phyloP scores from a whole-genome alignment of 2,888 invertebrate genomes.

The Nephrotoma appendiculata region DNA sequence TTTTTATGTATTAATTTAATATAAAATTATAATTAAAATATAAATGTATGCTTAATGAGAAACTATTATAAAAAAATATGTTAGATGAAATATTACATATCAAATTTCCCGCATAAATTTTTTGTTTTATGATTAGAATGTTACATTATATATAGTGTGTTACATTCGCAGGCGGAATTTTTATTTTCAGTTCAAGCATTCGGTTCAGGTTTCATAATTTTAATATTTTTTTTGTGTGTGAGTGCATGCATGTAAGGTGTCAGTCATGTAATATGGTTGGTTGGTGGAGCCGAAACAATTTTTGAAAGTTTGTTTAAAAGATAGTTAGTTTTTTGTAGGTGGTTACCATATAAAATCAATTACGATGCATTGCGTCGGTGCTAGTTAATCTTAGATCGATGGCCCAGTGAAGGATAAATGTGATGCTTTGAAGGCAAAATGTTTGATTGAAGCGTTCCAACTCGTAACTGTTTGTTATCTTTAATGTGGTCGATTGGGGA shows the following conservation, averaged over 20 bases:
- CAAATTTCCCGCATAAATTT: neutral
- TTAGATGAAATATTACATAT: neutral
- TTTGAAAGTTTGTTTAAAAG: neutral
- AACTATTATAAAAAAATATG: neutral
- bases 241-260: neutral
- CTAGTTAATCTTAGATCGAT: too few species aligned
- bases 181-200: neutral
- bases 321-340: too few species aligned
- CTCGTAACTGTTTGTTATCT: too few species aligned
- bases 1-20: neutral
- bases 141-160: neutral
- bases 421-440: too few species aligned
- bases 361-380: too few species aligned
- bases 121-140: neutral
- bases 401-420: too few species aligned
- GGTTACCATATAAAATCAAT: too few species aligned
- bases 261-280: neutral
- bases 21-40: neutral
- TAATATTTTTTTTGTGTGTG: neutral
- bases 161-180: neutral
- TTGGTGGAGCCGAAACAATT: neutral
- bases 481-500: too few species aligned
- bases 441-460: too few species aligned
- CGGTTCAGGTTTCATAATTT: neutral
- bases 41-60: neutral